Evolutionary conservation across 2,113 vertebrate genomes (phyloP), one percentile per base, ranked within the genome.

Genomic region (Plecotus auritus): DNA sequence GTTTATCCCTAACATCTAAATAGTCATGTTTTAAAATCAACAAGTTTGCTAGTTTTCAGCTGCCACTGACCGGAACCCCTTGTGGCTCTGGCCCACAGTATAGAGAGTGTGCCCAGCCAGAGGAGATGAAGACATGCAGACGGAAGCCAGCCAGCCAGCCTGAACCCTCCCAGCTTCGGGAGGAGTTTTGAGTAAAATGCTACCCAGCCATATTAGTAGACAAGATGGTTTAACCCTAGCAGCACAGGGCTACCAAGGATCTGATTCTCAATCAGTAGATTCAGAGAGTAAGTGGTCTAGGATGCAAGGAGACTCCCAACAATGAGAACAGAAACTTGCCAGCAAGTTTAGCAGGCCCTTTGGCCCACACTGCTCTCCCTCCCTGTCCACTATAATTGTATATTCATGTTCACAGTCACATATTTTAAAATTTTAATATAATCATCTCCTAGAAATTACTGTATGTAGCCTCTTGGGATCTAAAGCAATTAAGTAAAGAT

Each of bases 401-500:
- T 47, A 92, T 96, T 97, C 97, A 97, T 93, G 66, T 97, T 97
- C 22, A 98, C 81, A 97, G 97, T 97, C 95, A 97, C 97, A 98
- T 98, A 96, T 98, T 98, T 98, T 96, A 97, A 98, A 98, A 98
- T 98, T 98, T 96, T 98, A 98, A 98, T 98, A 98, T 98, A 98
- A 99, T 98, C 98, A 98, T 98, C 98, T 98, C 97, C 95, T 98
- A 98, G 97, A 98, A 98, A 98, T 98, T 98, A 98, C 97, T 97
- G 97, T 97, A 98, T 95, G 97, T 97, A 98, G 97, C 94, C 98
- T 98, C 98, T 98, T 97, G 98, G 98, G 98, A 98, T 98, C 97
- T 97, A 93, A 99, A 98, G 98, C 98, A 98, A 99, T 99, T 98
- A 99, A 98, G 97, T 92, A 96, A 98, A 99, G 98, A 99, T 99